A percentile compares a stretch with the other conserved stretches of the same genome.
Conservation (phyloP, 2,888 invertebrate species). For the Acheta domesticus region DNA sequence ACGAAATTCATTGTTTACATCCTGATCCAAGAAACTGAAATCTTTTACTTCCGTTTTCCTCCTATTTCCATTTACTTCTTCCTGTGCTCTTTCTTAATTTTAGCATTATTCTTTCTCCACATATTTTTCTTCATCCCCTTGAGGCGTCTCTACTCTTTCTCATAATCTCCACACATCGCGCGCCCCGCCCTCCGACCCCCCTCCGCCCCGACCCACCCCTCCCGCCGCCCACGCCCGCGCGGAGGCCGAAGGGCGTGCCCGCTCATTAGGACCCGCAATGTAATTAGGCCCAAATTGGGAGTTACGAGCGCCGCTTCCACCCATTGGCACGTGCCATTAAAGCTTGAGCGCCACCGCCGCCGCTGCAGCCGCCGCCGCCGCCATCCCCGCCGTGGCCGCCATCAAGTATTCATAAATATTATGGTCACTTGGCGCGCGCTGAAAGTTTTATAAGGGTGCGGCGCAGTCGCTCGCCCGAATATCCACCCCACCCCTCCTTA, state of each 20-base stretch:
- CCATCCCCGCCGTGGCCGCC: not conserved
- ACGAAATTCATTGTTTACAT: no score
- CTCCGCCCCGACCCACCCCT: not conserved
- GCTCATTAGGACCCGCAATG: not conserved
- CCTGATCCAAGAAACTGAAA: no score
- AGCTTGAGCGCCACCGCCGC: not conserved
- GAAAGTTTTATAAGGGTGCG: not conserved
- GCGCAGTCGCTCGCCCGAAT: no score
- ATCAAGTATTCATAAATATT: constrained; percentile 10
- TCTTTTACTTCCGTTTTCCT: no score
- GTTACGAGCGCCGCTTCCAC: not conserved
- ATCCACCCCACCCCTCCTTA: no score
- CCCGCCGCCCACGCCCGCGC: not conserved
- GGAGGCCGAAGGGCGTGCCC: not conserved
- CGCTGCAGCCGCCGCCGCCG: not conserved
- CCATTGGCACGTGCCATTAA: not conserved
- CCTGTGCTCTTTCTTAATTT: no score
- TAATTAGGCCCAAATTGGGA: not conserved
- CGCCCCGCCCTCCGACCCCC: not conserved
- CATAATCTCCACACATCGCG: not conserved
- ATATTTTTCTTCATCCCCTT: no score
- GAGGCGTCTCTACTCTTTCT: not conserved
- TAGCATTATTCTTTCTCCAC: no score
- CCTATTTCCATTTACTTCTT: no score
- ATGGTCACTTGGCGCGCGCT: not conserved